phyloP scores from a whole-genome alignment of 2,797 vertebrate genomes.

The Monodelphis domestica region DNA sequence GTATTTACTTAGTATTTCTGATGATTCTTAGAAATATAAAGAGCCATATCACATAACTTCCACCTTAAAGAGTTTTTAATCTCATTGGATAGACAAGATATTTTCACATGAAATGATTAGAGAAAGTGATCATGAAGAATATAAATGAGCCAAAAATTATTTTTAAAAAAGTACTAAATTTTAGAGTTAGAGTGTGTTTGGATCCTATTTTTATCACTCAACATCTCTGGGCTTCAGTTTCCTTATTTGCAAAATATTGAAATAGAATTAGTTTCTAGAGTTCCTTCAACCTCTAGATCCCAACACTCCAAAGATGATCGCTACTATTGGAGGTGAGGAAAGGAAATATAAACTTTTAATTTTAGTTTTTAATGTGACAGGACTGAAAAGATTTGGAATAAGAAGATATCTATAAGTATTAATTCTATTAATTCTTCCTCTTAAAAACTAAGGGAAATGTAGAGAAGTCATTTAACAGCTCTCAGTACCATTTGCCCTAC shows the following conservation, averaged over 20 bases:
- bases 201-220: background rate
- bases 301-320: background rate
- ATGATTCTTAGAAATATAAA: background rate
- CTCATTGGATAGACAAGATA: background rate
- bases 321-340: background rate
- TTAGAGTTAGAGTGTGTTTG: background rate
- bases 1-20: background rate
- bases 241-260: background rate
- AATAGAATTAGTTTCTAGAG: background rate
- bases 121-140: background rate
- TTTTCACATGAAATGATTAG: background rate
- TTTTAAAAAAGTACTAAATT: background rate
- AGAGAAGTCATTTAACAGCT: background rate
- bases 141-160: background rate
- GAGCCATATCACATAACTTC: background rate
- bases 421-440: background rate
- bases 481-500: background rate
- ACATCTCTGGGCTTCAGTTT: background rate
- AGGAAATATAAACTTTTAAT: background rate
- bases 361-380: background rate
- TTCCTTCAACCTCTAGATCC: background rate
- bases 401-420: background rate
- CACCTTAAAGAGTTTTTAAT: background rate
- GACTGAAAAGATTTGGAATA: background rate
- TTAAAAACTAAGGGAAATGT: background rate